Evolutionary conservation across 2,113 vertebrate genomes (phyloP).

Genomic region (Phylloscopus trochiloides): DNA sequence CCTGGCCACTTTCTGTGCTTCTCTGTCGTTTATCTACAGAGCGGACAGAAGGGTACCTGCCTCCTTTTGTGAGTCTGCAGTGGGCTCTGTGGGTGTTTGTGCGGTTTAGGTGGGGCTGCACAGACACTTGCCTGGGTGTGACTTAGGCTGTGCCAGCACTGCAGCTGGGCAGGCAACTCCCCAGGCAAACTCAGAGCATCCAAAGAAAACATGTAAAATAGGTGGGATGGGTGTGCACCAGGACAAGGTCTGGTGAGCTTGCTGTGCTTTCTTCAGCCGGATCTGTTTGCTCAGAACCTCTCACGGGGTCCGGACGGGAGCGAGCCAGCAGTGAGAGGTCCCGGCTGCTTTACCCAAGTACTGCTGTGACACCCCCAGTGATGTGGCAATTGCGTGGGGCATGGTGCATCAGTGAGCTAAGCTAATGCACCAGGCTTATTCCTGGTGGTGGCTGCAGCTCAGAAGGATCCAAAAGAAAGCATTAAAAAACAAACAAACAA

Average conservation of each 20-base stretch:
- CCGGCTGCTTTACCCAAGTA: accelerated
- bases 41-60: background rate
- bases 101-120: background rate
- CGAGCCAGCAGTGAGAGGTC: accelerated
- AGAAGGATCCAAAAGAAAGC: background rate
- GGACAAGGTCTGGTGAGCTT: accelerated
- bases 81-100: background rate
- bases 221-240: background rate
- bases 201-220: background rate
- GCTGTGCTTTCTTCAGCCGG: accelerated
- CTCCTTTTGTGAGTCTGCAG: accelerated
- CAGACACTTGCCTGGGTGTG: background rate
- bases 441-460: background rate
- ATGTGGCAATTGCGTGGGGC: accelerated
- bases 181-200: background rate
- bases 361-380: background rate
- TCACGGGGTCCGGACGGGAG: accelerated
- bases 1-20: background rate
- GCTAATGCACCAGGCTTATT: accelerated
- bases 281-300: background rate
- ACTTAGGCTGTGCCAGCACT: accelerated
- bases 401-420: accelerated
- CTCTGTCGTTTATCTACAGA: accelerated
- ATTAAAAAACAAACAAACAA: background rate
- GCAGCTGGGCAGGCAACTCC: background rate